Evolutionary conservation across 2,888 invertebrate species (phyloP), one percentile per base, ranked within the genome.

Genomic region (Bombylius discolor): DNA sequence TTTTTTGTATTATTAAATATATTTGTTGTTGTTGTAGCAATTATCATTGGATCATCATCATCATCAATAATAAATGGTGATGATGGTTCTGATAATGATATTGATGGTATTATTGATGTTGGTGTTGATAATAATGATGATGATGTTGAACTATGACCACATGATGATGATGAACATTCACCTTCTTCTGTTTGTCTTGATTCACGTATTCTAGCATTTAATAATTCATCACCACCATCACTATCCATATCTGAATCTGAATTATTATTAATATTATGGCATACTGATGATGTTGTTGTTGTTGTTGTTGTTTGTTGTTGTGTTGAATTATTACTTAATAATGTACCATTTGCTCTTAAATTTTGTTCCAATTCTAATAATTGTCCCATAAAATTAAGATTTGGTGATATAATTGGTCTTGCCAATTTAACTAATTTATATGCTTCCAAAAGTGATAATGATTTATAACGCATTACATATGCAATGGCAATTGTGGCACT

Each of bases 401-500:
- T 96, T 4, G 96, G 96, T 57, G 94, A 93, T 66, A 96, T 94
- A 70, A 95, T 95, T 58, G 86, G 82, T 53, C 96, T 79, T 57
- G 86, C 85, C 62, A 83, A 81, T 70, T 91, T 89, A 56, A 96
- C 95, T 69, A 86, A 81, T 65, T 85, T 83, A 76, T 87, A 93
- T 1, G 94, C 94, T 68, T 95, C 91, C 49, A 89, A 81, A 78
- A 88, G 88, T 46, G 85, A 83, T 71, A 92, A 72, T 58, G 83
- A 82, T 70, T 87, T 85, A 75, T 89, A 87, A 66, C 89, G 85
- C 90, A 96, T 94, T 65, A 95, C 82, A 77, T 91, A 96, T 51
- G 95, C 94, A 68, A 96, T 94, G 68, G 93, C 92, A 69, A 96
- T 84, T 60, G 95, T 95, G 60, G 95, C 93, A 62, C 94, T 94